Evolutionary conservation across 2,113 vertebrate genomes (phyloP).

Genomic region (Diadophis punctatus): DNA sequence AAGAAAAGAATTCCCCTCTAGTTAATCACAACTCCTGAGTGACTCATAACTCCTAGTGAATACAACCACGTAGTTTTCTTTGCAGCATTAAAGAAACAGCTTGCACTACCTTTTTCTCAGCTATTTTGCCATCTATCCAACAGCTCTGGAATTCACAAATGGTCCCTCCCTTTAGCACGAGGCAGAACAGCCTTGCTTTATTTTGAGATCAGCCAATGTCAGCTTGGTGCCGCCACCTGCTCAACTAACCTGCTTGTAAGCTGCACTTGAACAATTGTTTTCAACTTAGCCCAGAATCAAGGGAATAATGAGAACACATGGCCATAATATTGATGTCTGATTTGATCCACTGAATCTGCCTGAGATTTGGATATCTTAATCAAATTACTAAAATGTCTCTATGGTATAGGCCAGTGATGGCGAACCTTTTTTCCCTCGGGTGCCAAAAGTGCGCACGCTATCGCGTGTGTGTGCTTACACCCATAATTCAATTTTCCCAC

Average conservation of each 20-base stretch:
- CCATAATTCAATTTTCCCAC: no score
- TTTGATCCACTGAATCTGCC: neutral
- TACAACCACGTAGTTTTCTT: neutral
- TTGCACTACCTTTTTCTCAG: neutral
- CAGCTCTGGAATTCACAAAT: neutral
- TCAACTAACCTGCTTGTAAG: neutral
- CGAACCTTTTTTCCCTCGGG: no score
- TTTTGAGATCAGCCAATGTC: neutral
- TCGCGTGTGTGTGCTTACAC: no score
- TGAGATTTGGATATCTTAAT: neutral
- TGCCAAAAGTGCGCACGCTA: no score
- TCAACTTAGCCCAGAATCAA: neutral
- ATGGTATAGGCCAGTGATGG: neutral
- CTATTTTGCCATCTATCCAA: neutral
- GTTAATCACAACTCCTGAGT: neutral
- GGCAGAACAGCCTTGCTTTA: neutral
- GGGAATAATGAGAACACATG: neutral
- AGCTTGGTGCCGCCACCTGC: neutral
- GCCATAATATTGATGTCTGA: neutral
- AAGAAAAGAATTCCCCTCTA: neutral
- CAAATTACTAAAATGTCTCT: neutral
- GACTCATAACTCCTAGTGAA: neutral
- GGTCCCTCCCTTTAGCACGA: neutral
- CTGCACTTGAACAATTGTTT: neutral
- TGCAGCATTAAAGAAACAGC: neutral